Evolutionary conservation across 2,797 vertebrate species (phyloP), one percentile per base, ranked within the genome.

Genomic region (Furcifer pardalis): DNA sequence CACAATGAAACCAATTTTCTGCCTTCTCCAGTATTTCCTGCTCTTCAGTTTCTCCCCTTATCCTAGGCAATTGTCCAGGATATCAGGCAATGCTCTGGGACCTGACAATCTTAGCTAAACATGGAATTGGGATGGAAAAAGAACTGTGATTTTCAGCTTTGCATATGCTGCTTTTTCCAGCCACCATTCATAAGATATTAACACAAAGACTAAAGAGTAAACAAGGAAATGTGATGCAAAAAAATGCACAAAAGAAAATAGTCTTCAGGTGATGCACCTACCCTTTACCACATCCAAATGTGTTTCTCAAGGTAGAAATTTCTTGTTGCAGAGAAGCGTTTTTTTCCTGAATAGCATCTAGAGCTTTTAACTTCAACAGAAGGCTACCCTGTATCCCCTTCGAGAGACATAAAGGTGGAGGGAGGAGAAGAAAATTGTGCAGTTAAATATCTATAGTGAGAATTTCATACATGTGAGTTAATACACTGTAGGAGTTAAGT

Each of bases 301-400:
- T 44, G 1, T 72, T 66, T 81, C 85, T 81, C 30, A 27, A 23
- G 6, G 91, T 84, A 37, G 56, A 27, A 27, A 44, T 79, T 84
- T 93, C 81, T 12, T 30, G 87, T 83, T 90, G 52, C 52, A 77
- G 78, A n/a, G 86, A 84, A 0, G 81, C 0, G 0, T 40, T 71
- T 35, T 80, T 71, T 74, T 91, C 66, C 63, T 87, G 80, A 81
- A 40, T 66, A 10, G 40, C 40, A 17, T 83, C 66, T 40, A 69
- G 13, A 32, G 77, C 76, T 89, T 92, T 90, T 85, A 91, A 89
- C 86, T 91, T 91, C 74, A 56, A 75, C 77, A 66, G 78, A 77
- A 91, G 86, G 76, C 68, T 40, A 62, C 86, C 82, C 77, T 88
- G 88, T 1, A 62, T 68, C 81, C 94, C 89, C 92, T 95, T 86